Evolutionary conservation across 2,888 invertebrate species (phyloP).

Genomic region (Lycocerus yunnanus): DNA sequence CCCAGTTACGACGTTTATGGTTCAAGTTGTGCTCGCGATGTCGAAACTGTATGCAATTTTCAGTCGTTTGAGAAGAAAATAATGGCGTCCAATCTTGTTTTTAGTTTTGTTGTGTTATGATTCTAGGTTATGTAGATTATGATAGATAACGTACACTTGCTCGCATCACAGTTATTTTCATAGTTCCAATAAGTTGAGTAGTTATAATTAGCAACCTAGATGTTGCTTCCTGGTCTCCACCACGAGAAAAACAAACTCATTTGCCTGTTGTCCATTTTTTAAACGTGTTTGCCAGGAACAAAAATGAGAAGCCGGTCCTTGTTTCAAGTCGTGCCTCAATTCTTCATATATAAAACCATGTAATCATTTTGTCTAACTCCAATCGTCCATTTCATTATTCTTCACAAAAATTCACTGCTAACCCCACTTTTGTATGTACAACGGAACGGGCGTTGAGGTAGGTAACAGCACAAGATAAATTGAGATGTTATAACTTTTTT

Average conservation of each 20-base stretch:
- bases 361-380: conserved; percentile 52
- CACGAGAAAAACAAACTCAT: background rate
- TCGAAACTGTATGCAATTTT: background rate
- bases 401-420: background rate
- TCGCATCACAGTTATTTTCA: conserved; percentile 3
- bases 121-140: background rate
- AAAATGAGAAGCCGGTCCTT: background rate
- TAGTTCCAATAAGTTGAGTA: conserved; percentile 11
- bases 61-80: background rate
- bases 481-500: conserved; percentile 23
- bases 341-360: conserved; percentile 48
- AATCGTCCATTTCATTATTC: conserved; percentile 33
- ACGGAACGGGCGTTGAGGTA: conserved; percentile 46
- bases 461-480: conserved; percentile 40
- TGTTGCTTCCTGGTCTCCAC: conserved; percentile 6
- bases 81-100: background rate
- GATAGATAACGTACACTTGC: conserved; percentile 15
- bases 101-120: background rate
- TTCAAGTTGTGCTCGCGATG: background rate
- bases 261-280: background rate
- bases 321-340: conserved; percentile 40
- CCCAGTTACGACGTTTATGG: conserved; percentile 4
- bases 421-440: conserved; percentile 41
- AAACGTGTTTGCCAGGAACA: background rate
- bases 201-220: conserved; percentile 25